A percentile compares a stretch with the other conserved stretches of the same genome.
phyloP scores from a whole-genome alignment of 2,888 invertebrate species.

The Cryptocheilus praepositus region DNA sequence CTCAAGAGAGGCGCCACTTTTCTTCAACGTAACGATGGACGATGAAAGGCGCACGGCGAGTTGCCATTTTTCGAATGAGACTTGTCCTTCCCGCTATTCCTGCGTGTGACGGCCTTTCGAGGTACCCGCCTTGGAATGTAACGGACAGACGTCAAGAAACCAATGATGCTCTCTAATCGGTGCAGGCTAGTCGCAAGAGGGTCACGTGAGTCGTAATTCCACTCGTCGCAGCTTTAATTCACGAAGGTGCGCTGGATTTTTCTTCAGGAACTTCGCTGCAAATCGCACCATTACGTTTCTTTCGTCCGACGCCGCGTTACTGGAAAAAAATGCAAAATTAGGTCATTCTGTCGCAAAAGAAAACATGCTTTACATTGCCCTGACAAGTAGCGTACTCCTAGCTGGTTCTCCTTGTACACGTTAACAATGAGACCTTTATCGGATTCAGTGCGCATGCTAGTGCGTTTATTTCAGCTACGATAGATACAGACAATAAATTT shows the following conservation, averaged over 20 bases:
- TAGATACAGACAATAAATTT: too few relatives aligned
- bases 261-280: slow-evolving; percentile 2
- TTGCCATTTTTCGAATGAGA: slow-evolving; percentile 26
- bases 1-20: not conserved
- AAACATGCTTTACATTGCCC: too few relatives aligned
- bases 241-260: slow-evolving; percentile 14
- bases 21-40: not conserved
- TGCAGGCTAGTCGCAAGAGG: slow-evolving; percentile 8
- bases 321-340: too few relatives aligned
- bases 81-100: slow-evolving; percentile 46
- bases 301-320: too few relatives aligned
- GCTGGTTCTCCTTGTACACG: too few relatives aligned
- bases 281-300: not conserved
- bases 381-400: too few relatives aligned
- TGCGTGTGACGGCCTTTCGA: slow-evolving; percentile 39
- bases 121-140: slow-evolving; percentile 48
- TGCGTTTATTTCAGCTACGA: too few relatives aligned
- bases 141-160: slow-evolving; percentile 43
- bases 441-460: too few relatives aligned
- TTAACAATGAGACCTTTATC: too few relatives aligned
- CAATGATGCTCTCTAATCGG: slow-evolving; percentile 34
- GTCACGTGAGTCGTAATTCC: slow-evolving; percentile 12
- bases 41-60: slow-evolving; percentile 22
- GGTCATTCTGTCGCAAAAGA: too few relatives aligned
- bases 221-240: slow-evolving; percentile 23